These are phyloP conservation scores for Drosophila helvetica DNA, from an alignment of 2,888 invertebrate genomes.

Conservation along the genomic window DNA sequence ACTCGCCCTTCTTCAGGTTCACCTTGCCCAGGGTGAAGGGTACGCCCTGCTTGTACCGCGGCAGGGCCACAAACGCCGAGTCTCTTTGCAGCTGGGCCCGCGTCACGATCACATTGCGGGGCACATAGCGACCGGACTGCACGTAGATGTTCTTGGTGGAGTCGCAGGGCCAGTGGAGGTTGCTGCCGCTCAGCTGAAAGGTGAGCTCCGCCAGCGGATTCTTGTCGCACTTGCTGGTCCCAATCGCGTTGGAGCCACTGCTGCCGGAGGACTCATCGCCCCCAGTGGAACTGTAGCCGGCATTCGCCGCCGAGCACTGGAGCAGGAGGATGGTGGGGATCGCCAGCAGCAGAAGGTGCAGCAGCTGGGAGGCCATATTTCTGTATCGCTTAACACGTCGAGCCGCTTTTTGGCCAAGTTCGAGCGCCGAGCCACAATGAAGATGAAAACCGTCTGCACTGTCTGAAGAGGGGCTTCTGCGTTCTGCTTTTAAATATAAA, in stretches of 20 bases:
- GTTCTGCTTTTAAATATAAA: constrained; percentile 59
- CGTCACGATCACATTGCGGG: constrained; percentile 87
- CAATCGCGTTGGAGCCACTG: constrained; percentile 44
- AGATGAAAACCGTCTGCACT: constrained; percentile 47
- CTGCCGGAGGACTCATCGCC: constrained; percentile 28
- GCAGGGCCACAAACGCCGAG: constrained; percentile 86
- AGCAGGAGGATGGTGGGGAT: constrained; percentile 3
- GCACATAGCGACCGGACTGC: constrained; percentile 85
- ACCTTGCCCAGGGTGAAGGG: constrained; percentile 86
- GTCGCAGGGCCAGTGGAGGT: constrained; percentile 86
- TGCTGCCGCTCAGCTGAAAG: constrained; percentile 82
- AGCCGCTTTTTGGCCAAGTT: constrained; percentile 12
- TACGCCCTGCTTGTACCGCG: constrained; percentile 86
- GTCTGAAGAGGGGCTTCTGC: constrained; percentile 35
- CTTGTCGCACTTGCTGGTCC: constrained; percentile 63
- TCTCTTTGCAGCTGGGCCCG: constrained; percentile 86
- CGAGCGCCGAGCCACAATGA: constrained; percentile 13
- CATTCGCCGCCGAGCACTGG: constrained; percentile 1
- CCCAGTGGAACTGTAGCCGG: constrained; percentile 32
- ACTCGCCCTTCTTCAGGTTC: constrained; percentile 85
- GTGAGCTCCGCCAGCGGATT: constrained; percentile 77
- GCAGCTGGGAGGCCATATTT: constrained; percentile 38
- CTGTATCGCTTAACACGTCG: background rate
- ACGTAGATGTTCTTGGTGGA: constrained; percentile 86
- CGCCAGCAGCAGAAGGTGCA: constrained; percentile 22